Base-by-base conservation (phyloP, 2,113 vertebrate genomes). In the Otus sunia region DNA sequence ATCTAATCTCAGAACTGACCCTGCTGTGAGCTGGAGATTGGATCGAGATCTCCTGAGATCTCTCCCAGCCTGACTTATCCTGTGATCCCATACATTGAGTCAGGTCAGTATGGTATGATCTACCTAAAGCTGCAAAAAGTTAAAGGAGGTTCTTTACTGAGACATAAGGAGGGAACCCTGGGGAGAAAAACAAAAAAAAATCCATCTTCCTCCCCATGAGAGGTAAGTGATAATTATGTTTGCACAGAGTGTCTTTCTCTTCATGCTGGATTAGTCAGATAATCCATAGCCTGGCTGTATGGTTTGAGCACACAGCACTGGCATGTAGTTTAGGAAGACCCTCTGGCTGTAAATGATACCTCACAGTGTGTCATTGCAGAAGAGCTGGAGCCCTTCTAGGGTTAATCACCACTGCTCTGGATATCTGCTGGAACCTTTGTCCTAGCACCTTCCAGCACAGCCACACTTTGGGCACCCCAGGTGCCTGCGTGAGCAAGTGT, bases 391-490 rank as follows among this genome's bases (percentile, higher is more conserved):
- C 12, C 15, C 14, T 89, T 55, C 27, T 13, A 49, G 32, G 11
- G 23, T 34, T 55, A 63, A 37, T 26, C 34, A 34, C 34, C 30
- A 10, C 5, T 0, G 2, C 26, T 32, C 39, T 64, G 69, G 50
- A 17, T 84, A 67, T 39, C 45, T 91, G 50, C 36, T 14, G 69
- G 23, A 36, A 36, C 27, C 34, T 69, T 59, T n/a, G 5, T 22
- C n/a, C 37, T 15, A 3, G 45, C 13, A 74, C 8, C 39, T 74
- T 66, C 41, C 2, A 11, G 23, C 39, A 49, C 55, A 36, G 69
- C 12, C 36, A 11, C 49, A 9, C 7, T 63, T 80, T 16, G 63
- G 37, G 16, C 15, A 60, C 21, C 5, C 11, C 0, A 0, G 15
- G 34, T 64, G 30, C 29, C 69, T 56, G 36, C 1, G 3, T 39